Evolutionary conservation across 2,113 vertebrate genomes (phyloP).

Genomic region (Barbus barbus): DNA sequence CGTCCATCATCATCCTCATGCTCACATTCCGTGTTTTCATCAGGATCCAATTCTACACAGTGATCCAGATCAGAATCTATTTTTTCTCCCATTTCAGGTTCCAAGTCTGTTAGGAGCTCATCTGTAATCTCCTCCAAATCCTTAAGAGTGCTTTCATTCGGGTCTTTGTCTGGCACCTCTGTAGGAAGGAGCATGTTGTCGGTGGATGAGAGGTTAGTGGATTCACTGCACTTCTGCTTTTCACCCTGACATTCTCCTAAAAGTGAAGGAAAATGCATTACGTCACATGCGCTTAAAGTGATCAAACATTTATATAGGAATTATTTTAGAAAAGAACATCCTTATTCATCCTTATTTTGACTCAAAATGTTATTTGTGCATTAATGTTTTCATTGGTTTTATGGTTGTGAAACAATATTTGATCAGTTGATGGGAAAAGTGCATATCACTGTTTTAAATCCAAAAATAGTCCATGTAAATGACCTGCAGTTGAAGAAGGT

Average conservation of each 20-base stretch:
- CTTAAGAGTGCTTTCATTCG: constrained; percentile 9
- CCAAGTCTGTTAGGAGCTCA: background rate
- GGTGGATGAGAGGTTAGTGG: constrained; percentile 14
- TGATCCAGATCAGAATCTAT: constrained; percentile 22
- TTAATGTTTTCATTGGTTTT: background rate
- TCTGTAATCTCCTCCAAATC: constrained; percentile 12
- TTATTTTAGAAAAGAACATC: no score
- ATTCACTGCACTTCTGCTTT: constrained; percentile 2
- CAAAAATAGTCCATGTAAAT: background rate
- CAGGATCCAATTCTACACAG: background rate
- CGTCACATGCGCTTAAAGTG: background rate
- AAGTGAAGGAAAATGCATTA: background rate
- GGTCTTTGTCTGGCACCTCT: constrained; percentile 35
- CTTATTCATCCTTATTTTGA: background rate
- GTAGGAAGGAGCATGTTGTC: constrained; percentile 38
- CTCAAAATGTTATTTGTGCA: background rate
- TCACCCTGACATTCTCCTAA: constrained; percentile 52
- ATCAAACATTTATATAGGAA: background rate
- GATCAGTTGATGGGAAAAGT: background rate
- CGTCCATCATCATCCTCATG: background rate
- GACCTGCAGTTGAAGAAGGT: background rate
- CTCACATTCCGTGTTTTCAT: background rate
- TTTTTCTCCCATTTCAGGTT: background rate
- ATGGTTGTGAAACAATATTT: background rate
- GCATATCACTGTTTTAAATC: background rate